Percentiles rank a stretch among this genome's conserved stretches.
Evolutionary conservation across 2,888 invertebrate species (phyloP).

Genomic region (Dendrolimus pini): DNA sequence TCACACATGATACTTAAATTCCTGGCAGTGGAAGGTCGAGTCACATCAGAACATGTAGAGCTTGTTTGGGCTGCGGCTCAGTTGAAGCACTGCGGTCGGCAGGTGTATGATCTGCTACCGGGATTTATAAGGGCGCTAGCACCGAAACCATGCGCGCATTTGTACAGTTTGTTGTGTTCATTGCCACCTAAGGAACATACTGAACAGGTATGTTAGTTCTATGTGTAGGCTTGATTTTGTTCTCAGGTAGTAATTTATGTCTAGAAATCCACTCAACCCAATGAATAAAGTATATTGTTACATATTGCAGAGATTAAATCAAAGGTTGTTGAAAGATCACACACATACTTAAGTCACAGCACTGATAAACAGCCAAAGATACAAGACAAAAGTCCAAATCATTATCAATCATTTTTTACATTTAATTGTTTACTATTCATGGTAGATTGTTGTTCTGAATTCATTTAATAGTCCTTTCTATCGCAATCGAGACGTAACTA

Average conservation of each 20-base stretch:
- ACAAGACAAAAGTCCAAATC: too few relatives aligned
- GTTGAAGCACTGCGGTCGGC: conserved; percentile 95
- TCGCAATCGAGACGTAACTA: too few relatives aligned
- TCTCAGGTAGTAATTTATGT: background rate
- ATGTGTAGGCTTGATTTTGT: background rate
- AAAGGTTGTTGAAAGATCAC: too few relatives aligned
- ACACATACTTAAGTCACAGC: too few relatives aligned
- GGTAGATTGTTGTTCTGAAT: too few relatives aligned
- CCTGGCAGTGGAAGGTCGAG: conserved; percentile 92
- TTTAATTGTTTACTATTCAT: too few relatives aligned
- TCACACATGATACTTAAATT: conserved; percentile 95
- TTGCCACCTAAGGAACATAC: conserved; percentile 94
- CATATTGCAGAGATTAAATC: too few relatives aligned
- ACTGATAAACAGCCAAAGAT: too few relatives aligned
- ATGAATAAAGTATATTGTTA: too few relatives aligned
- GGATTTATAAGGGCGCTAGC: conserved; percentile 94
- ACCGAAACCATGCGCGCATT: conserved; percentile 90
- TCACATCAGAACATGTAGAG: conserved; percentile 93
- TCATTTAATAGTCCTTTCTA: too few relatives aligned
- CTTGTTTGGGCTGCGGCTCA: conserved; percentile 97
- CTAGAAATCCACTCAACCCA: too few relatives aligned
- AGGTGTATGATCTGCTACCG: conserved; percentile 93
- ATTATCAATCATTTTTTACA: too few relatives aligned
- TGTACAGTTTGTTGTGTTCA: conserved; percentile 90
- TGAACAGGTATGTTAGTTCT: conserved; percentile 80